Evolutionary conservation across 2,113 vertebrate species (phyloP).

Genomic region (Hemibagrus wyckioides): DNA sequence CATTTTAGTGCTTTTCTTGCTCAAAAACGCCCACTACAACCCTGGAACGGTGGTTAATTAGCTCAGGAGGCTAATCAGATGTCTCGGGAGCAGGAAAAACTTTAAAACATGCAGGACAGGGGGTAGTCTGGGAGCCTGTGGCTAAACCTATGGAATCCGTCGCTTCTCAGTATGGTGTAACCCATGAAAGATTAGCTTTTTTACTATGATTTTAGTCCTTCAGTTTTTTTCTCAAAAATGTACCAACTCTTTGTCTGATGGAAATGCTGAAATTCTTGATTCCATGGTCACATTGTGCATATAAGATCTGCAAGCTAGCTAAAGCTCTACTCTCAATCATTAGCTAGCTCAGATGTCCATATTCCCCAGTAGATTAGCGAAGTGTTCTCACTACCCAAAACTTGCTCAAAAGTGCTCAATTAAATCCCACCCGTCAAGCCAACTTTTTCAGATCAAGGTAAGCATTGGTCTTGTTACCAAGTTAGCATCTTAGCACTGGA

Average conservation of each 20-base stretch:
- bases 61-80: background rate
- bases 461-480: background rate
- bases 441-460: background rate
- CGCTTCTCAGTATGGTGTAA: background rate
- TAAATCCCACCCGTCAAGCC: background rate
- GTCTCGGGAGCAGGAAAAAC: background rate
- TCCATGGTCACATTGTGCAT: background rate
- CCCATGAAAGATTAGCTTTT: background rate
- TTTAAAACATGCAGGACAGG: slow-evolving; percentile 1
- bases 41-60: background rate
- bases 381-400: background rate
- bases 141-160: background rate
- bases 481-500: background rate
- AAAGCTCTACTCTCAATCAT: background rate
- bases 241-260: background rate
- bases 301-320: too few relatives aligned
- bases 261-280: background rate
- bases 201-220: background rate
- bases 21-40: background rate
- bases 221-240: background rate
- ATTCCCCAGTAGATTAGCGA: background rate
- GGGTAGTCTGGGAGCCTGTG: slow-evolving; percentile 7
- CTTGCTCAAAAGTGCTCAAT: background rate
- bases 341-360: background rate
- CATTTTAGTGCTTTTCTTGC: background rate